Base-by-base conservation (phyloP, 2,797 vertebrate species). In the Sebastiscus tertius region DNA sequence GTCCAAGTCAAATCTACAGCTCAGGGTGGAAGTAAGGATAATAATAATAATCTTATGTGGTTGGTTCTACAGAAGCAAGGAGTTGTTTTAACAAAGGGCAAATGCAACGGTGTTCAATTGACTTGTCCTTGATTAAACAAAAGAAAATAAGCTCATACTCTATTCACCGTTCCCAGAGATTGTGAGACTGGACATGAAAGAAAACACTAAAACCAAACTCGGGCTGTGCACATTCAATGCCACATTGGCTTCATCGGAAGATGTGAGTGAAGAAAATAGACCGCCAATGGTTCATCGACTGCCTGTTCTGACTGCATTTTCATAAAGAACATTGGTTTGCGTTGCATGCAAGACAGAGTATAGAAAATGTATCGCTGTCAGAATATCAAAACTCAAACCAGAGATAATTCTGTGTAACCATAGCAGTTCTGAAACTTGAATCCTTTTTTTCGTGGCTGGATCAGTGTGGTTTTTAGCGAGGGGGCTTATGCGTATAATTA, bases 401-500 rank as follows among this genome's bases (percentile, higher is more conserved):
- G 72, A 80, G 84, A 87, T 88, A 77, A 90, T 81, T 91, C 67
- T 82, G 73, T 81, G 67, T 75, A 88, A 87, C 82, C 72, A 86
- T 55, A 83, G 73, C 60, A 70, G 68, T 87, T 85, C 55, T 79
- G 79, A 90, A 90, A 92, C 73, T 81, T 68, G 79, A 90, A 88
- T 87, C 77, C 77, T 87, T 75, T 82, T 87, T 75, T 82, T 77
- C 78, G 78, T 83, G 83, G 85, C 83, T 91, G 90, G 90, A 92
- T 93, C 85, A 81, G 80, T 89, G 90, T 84, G 87, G 80, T 90
- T 92, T 94, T 89, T 89, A 84, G 85, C 56, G 34, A 84, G 81
- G 77, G 83, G 84, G 85, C 88, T 92, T 91, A 90, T 87, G 89
- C 82, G 74, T 94, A 90, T 95, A 94, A 95, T 96, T 95, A 94